These are phyloP conservation scores for Macrotis lagotis DNA, from an alignment of 2,113 vertebrate species.

Conservation along the genomic window DNA sequence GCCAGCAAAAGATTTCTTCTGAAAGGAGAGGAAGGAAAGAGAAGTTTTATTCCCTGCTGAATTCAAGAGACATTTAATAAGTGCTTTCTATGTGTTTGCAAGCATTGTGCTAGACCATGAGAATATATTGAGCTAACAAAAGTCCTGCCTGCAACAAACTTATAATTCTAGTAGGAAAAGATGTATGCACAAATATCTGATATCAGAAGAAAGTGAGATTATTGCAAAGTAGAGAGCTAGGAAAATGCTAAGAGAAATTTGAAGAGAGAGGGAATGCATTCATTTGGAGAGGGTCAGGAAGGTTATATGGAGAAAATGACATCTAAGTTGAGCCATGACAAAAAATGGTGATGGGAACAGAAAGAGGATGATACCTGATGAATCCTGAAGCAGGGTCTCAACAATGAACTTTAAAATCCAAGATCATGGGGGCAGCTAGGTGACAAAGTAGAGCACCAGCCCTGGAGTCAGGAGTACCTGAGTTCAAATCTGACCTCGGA, in stretches of 20 bases:
- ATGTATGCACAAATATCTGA: neutral
- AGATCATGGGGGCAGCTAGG: too few species aligned
- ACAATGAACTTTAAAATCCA: neutral
- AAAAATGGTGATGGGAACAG: neutral
- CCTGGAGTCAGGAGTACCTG: too few species aligned
- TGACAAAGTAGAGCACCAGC: too few species aligned
- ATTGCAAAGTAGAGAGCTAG: neutral
- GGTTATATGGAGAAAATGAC: neutral
- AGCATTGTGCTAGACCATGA: neutral
- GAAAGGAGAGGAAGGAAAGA: neutral
- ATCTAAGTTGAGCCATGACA: neutral
- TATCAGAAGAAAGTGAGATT: neutral
- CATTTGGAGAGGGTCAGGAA: neutral
- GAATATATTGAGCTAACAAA: neutral
- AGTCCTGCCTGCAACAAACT: neutral
- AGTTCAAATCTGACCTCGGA: too few species aligned
- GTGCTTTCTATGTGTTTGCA: neutral
- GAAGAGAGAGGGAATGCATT: neutral
- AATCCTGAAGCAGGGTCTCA: neutral
- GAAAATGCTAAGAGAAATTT: neutral
- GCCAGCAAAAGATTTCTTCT: neutral
- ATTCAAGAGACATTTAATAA: neutral
- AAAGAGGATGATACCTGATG: neutral
- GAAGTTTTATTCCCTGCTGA: neutral
- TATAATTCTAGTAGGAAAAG: neutral